Evolutionary conservation across 2,113 vertebrate species (phyloP).

Genomic region (Corythoichthys intestinalis): DNA sequence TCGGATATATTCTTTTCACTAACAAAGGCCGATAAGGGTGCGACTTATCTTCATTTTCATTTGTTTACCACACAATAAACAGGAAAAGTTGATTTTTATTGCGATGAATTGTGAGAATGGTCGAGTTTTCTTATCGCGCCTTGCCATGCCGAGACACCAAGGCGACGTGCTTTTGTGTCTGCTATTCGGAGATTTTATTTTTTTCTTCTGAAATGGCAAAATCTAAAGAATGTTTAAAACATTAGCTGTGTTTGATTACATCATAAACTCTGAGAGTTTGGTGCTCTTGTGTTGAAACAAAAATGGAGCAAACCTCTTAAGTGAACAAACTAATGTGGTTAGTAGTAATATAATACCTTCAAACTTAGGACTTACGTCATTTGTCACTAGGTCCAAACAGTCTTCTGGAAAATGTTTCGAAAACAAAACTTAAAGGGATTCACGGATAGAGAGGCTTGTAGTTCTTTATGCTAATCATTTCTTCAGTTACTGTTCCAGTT

Average conservation of each 20-base stretch:
- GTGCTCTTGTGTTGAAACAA: background rate
- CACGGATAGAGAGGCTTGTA: too few relatives aligned
- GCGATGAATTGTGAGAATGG: constrained; percentile 68
- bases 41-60: constrained; percentile 30
- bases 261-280: background rate
- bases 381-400: too few relatives aligned
- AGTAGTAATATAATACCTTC: too few relatives aligned
- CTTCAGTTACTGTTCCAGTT: too few relatives aligned
- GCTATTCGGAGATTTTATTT: background rate
- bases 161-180: constrained; percentile 19
- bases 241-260: background rate
- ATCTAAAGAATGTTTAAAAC: background rate
- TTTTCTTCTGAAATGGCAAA: background rate
- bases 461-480: too few relatives aligned
- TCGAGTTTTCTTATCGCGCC: constrained; percentile 55
- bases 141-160: constrained; percentile 39
- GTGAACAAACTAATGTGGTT: background rate
- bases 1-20: constrained; percentile 57
- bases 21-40: constrained; percentile 62
- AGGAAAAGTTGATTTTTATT: constrained; percentile 63
- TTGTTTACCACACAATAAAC: constrained; percentile 67
- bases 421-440: too few relatives aligned
- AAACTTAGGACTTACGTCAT: too few relatives aligned
- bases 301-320: background rate
- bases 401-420: too few relatives aligned